These are phyloP conservation scores for Gambusia affinis DNA, from an alignment of 2,113 vertebrate species.

Conservation along the genomic window DNA sequence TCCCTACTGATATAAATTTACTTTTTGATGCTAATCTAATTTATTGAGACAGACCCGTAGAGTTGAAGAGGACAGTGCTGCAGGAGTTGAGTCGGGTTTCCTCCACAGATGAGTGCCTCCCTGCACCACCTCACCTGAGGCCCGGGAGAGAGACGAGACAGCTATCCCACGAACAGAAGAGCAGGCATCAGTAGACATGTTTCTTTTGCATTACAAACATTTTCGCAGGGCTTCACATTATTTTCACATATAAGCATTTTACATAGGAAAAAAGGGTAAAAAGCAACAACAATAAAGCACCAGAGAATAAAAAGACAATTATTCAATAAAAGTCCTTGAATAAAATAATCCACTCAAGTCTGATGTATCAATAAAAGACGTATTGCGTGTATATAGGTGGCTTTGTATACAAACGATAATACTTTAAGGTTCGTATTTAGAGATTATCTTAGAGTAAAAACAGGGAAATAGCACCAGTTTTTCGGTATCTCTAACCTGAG, in stretches of 20 bases:
- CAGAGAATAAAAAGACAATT: conserved; percentile 75
- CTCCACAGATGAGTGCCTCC: conserved; percentile 28
- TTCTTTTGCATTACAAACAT: conserved; percentile 73
- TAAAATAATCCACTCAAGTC: conserved; percentile 65
- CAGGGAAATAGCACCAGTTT: conserved; percentile 81
- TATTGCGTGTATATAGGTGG: conserved; percentile 74
- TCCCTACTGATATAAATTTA: not conserved
- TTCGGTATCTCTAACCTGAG: conserved; percentile 83
- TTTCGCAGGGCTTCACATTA: conserved; percentile 83
- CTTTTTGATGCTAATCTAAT: not conserved
- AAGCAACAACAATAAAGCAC: conserved; percentile 73
- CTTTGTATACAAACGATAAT: conserved; percentile 73
- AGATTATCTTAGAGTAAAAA: conserved; percentile 64
- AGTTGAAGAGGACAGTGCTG: conserved; percentile 29
- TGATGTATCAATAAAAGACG: conserved; percentile 71
- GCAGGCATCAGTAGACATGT: conserved; percentile 82
- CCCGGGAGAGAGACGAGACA: conserved; percentile 35
- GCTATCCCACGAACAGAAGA: conserved; percentile 54
- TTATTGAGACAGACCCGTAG: not conserved
- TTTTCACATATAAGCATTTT: conserved; percentile 77
- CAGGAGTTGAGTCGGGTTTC: conserved; percentile 42
- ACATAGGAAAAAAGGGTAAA: conserved; percentile 66
- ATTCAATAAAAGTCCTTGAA: conserved; percentile 68
- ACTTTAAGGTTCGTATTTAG: conserved; percentile 75
- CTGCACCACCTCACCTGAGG: conserved; percentile 42